phyloP scores from a whole-genome alignment of 2,113 vertebrate genomes.

The Antennarius striatus region DNA sequence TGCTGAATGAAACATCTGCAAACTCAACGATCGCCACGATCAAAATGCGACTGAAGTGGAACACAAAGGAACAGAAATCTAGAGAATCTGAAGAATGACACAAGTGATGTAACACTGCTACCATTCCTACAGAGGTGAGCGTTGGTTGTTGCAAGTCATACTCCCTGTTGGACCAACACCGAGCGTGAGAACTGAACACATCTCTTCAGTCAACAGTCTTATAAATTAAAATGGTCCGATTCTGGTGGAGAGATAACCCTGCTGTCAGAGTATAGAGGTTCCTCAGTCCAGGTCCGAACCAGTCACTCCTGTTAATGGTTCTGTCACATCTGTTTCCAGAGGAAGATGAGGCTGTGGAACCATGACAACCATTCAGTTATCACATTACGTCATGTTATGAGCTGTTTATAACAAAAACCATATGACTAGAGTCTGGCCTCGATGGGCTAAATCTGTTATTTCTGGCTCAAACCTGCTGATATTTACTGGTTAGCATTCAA shows the following conservation, averaged over 20 bases:
- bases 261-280: conserved; percentile 57
- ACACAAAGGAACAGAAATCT: conserved; percentile 47
- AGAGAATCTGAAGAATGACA: conserved; percentile 38
- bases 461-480: background rate
- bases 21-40: conserved; percentile 23
- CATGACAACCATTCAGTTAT: conserved; percentile 3
- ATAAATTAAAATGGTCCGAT: conserved; percentile 71
- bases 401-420: background rate
- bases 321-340: conserved; percentile 62
- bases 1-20: conserved; percentile 23
- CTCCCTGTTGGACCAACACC: conserved; percentile 23
- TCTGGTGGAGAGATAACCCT: conserved; percentile 60
- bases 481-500: background rate
- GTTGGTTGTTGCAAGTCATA: conserved; percentile 31
- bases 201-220: conserved; percentile 55
- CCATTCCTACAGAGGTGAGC: conserved; percentile 52
- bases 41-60: conserved; percentile 15
- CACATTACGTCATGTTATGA: background rate
- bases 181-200: conserved; percentile 55
- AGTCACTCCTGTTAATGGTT: conserved; percentile 41
- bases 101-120: conserved; percentile 40
- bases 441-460: background rate
- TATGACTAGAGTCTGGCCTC: no score
- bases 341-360: conserved; percentile 67
- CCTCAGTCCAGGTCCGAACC: conserved; percentile 40